Percentiles rank a stretch among this genome's conserved stretches.
Evolutionary conservation across 2,797 vertebrate species (phyloP).

Genomic region (Allobates femoralis): DNA sequence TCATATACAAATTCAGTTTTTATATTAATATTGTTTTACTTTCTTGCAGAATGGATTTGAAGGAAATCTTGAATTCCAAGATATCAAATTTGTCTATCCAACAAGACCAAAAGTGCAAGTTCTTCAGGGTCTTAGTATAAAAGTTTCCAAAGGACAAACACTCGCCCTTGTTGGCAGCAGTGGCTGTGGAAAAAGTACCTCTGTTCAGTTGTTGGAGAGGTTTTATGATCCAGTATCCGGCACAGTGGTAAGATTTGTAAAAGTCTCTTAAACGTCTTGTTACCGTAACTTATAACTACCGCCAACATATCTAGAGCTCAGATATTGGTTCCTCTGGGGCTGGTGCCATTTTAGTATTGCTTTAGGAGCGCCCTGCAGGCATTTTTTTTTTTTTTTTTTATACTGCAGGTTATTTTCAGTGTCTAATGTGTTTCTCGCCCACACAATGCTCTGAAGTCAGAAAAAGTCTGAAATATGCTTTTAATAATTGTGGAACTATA

Average conservation of each 20-base stretch:
- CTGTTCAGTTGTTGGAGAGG: constrained; percentile 76
- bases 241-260: constrained; percentile 70
- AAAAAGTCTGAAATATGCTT: constrained; percentile 1
- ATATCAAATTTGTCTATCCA: constrained; percentile 76
- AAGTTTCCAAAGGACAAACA: constrained; percentile 77
- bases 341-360: not conserved
- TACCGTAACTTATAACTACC: not conserved
- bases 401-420: not conserved
- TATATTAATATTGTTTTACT: not conserved
- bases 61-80: constrained; percentile 76
- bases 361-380: not conserved
- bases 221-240: constrained; percentile 75
- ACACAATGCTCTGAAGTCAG: not conserved
- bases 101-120: constrained; percentile 74
- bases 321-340: not conserved
- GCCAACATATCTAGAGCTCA: not conserved
- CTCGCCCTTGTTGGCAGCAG: constrained; percentile 79
- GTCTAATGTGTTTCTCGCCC: not conserved
- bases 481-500: not conserved
- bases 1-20: too few relatives aligned
- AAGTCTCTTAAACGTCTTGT: not conserved
- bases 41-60: constrained; percentile 68
- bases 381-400: not conserved
- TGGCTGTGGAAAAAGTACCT: constrained; percentile 81
- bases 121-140: constrained; percentile 76